Conservation (phyloP, 1,140 invertebrate genomes). For the Chironomus striatipennis region DNA sequence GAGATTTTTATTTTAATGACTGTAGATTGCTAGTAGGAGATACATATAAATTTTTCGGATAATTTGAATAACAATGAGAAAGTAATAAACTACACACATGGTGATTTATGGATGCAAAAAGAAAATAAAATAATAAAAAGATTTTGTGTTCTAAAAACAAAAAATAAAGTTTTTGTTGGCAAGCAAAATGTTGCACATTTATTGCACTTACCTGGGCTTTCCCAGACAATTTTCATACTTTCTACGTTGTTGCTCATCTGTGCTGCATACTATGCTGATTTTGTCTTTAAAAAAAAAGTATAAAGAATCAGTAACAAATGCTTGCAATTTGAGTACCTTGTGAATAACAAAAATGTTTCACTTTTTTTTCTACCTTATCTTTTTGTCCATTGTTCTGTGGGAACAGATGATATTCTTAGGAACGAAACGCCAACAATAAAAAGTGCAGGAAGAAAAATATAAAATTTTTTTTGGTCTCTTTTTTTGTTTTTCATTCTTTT, state of each 20-base stretch:
- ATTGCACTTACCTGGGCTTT: not conserved
- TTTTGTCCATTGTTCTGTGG: not conserved
- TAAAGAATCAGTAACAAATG: not conserved
- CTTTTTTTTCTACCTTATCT: too few species aligned
- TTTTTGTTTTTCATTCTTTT: too few species aligned
- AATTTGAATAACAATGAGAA: slow-evolving; percentile 1
- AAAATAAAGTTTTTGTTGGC: too few species aligned
- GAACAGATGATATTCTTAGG: slow-evolving; percentile 12
- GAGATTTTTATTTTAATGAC: not conserved
- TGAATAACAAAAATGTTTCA: not conserved
- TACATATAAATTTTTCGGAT: not conserved
- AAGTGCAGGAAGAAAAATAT: slow-evolving; percentile 7
- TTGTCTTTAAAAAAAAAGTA: not conserved
- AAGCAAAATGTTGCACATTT: not conserved
- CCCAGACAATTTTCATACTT: too few species aligned
- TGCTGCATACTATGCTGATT: not conserved
- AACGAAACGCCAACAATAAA: slow-evolving; percentile 12
- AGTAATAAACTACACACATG: not conserved
- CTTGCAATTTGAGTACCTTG: slow-evolving; percentile 4
- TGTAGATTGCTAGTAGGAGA: not conserved
- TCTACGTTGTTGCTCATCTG: not conserved
- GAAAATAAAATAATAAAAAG: too few species aligned
- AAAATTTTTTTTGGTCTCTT: not conserved
- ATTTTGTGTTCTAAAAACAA: too few species aligned
- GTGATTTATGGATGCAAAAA: slow-evolving; percentile 2